Conservation (phyloP, 1,140 invertebrate genomes). For the Drosophila trapezifrons region DNA sequence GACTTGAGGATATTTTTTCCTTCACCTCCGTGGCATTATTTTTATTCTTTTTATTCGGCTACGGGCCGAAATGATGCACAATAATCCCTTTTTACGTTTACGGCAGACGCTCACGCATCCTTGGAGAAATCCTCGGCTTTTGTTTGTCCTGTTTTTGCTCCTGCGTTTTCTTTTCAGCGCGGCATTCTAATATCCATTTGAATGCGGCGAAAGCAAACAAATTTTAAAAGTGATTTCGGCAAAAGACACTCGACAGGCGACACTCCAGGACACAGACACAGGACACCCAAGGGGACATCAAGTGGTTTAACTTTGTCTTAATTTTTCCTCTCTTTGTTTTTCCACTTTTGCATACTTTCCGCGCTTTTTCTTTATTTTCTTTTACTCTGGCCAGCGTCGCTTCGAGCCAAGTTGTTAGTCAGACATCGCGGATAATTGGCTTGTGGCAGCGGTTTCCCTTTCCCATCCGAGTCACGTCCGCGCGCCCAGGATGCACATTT, state of each 20-base stretch:
- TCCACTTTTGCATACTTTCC: conserved; percentile 28
- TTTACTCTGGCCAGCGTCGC: not conserved
- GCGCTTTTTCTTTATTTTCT: conserved; percentile 6
- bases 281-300: conserved; percentile 47
- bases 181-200: conserved; percentile 57
- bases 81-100: conserved; percentile 74
- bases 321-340: conserved; percentile 40
- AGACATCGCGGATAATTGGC: conserved; percentile 57
- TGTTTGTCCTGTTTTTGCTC: conserved; percentile 23
- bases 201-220: conserved; percentile 61
- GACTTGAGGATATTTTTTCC: conserved; percentile 51
- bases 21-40: conserved; percentile 13
- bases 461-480: conserved; percentile 65
- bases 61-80: conserved; percentile 53
- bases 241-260: conserved; percentile 59
- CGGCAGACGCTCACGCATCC: conserved; percentile 43
- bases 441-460: conserved; percentile 27
- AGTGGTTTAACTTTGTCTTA: conserved; percentile 60
- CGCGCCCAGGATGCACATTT: conserved; percentile 74
- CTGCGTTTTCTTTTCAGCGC: conserved; percentile 20
- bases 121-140: conserved; percentile 46
- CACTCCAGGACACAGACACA: conserved; percentile 33
- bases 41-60: conserved; percentile 14
- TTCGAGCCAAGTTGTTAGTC: conserved; percentile 1
- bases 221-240: conserved; percentile 66